Evolutionary conservation across 2,888 invertebrate genomes (phyloP).

Genomic region (Leucophenga maculata): DNA sequence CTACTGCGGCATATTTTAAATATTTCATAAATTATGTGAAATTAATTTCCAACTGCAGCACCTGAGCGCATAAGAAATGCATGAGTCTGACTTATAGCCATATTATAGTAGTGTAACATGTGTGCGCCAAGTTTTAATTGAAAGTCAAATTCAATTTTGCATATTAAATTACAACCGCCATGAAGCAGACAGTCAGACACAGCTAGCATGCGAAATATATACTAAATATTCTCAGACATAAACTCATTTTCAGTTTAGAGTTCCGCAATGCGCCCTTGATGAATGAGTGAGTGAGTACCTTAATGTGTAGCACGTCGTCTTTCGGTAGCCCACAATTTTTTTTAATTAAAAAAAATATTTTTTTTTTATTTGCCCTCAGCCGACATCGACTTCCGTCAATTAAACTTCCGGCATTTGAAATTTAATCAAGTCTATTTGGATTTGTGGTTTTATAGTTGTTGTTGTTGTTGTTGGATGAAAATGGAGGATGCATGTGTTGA

Average conservation of each 20-base stretch:
- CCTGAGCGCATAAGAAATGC: background rate
- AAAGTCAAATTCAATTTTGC: slow-evolving; percentile 62
- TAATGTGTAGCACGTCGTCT: background rate
- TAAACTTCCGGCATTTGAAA: slow-evolving; percentile 54
- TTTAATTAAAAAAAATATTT: slow-evolving; percentile 4
- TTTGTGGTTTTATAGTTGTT: background rate
- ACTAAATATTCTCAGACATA: too few species aligned
- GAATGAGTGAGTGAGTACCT: background rate
- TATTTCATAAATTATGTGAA: slow-evolving; percentile 3
- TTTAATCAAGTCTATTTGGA: slow-evolving; percentile 23
- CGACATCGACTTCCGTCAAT: slow-evolving; percentile 44
- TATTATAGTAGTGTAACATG: slow-evolving; percentile 26
- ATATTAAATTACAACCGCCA: slow-evolving; percentile 43
- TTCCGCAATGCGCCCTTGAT: slow-evolving; percentile 8
- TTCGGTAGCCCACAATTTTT: slow-evolving; percentile 32
- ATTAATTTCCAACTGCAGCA: slow-evolving; percentile 1
- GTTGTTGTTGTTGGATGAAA: background rate
- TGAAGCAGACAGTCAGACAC: background rate
- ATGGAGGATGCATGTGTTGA: too few species aligned
- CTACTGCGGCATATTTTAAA: background rate
- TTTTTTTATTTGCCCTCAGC: slow-evolving; percentile 20
- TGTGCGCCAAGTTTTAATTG: slow-evolving; percentile 53
- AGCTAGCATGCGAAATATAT: background rate
- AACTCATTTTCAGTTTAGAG: background rate
- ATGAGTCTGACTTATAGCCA: slow-evolving; percentile 27